Percentiles rank a stretch among this genome's conserved stretches.
Conservation (phyloP, 2,888 invertebrate species). For the Scaeva pyrastri region DNA sequence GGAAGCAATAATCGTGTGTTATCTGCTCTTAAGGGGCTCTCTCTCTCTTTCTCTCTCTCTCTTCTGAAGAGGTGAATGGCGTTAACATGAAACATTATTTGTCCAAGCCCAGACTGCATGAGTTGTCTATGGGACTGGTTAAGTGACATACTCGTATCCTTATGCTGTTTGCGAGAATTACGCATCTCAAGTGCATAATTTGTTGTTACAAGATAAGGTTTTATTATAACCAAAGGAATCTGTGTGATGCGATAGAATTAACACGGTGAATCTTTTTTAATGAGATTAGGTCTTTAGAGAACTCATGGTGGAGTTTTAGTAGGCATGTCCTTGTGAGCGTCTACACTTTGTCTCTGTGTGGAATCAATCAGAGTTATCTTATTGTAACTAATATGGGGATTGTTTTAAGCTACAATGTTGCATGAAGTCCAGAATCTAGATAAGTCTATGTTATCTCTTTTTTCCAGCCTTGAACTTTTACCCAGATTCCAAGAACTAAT, state of each 20-base stretch:
- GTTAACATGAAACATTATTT: constrained; percentile 68
- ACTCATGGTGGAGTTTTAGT: background rate
- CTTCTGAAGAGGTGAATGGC: constrained; percentile 61
- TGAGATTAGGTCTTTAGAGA: constrained; percentile 21
- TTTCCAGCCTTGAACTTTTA: no score
- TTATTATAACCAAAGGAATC: background rate
- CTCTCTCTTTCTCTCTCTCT: no score
- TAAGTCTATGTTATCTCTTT: no score
- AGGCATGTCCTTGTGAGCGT: background rate
- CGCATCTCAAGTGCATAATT: constrained; percentile 31
- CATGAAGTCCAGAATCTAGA: background rate
- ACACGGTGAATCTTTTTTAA: constrained; percentile 27
- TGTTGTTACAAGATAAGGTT: constrained; percentile 40
- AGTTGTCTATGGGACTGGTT: constrained; percentile 51
- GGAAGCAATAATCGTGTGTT: constrained; percentile 71
- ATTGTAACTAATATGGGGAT: background rate
- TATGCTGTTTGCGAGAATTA: constrained; percentile 43
- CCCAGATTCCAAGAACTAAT: no score
- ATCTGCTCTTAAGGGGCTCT: constrained; percentile 37
- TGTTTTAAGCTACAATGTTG: background rate
- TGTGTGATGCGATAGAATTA: constrained; percentile 7
- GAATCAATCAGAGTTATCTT: constrained; percentile 13
- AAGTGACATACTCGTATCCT: constrained; percentile 55
- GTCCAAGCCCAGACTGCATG: constrained; percentile 25
- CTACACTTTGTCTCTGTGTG: background rate